Evolutionary conservation across 2,888 invertebrate genomes (phyloP), one percentile per base, ranked within the genome.

Genomic region (Yponomeuta cagnagella): DNA sequence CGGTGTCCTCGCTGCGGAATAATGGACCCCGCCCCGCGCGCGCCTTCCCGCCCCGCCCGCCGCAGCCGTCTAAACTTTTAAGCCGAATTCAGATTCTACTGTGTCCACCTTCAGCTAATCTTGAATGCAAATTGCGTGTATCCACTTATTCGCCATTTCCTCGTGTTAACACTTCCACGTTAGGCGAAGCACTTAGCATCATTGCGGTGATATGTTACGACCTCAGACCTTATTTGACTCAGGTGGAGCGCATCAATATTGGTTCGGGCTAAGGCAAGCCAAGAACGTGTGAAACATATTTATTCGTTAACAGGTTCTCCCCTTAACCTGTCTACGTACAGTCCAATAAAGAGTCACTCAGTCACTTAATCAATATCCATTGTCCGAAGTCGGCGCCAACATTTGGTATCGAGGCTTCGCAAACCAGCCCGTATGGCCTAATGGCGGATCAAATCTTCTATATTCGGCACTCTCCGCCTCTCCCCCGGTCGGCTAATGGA

Each of bases 371-470:
- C 67, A 67, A 68, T 68, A 68, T 68, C 68, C 68, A 68, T 68
- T 68, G 68, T 68, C 48, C 68, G 48, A n/a, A 12, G 48, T 12
- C 48, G 68, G 23, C 52, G 48, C 23, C 52, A 68, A 52, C 68
- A 48, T n/a, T 30, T 31, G n/a, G 30, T 52, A 52, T 67, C 15
- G n/a, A 68, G 68, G 68, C 68, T 68, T 52, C 10, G 68, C 23
- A 67, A 10, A 67, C 15, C 12, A 12, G 48, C 12, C 67, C 12
- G 9, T 43, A 67, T 90, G 89, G 90, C 89, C 83, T 90, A 89
- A 89, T 89, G 88, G 87, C 83, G 85, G 88, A 89, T 90, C 89
- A 89, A 86, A 85, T 84, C 86, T 82, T 83, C 52, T 58, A 58
- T 82, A 58, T 72, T 74, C 74, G 74, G 30, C 70, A 52, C 33